A percentile compares a stretch with the other conserved stretches of the same genome.
These are phyloP conservation scores for Dynastes grantii DNA, from an alignment of 2,888 invertebrate species.

Conservation along the genomic window DNA sequence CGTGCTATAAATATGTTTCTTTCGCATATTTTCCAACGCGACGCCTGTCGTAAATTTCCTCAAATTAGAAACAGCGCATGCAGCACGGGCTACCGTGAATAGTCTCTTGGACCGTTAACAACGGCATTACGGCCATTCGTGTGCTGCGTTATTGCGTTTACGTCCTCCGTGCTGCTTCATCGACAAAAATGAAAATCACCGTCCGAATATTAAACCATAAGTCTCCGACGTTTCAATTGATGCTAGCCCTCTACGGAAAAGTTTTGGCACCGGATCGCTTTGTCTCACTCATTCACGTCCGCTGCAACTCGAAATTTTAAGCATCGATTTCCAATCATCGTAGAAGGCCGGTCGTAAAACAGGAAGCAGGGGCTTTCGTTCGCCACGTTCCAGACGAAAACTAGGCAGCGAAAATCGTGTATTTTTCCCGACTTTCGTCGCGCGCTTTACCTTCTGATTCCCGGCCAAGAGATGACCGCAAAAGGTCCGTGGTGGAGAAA, in stretches of 20 bases:
- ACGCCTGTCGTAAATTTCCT: conserved; percentile 31
- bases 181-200: conserved; percentile 58
- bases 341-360: conserved; percentile 34
- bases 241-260: conserved; percentile 58
- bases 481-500: conserved; percentile 26
- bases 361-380: neutral
- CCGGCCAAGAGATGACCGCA: conserved; percentile 28
- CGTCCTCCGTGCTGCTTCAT: conserved; percentile 52
- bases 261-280: conserved; percentile 54
- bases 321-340: conserved; percentile 43
- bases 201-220: conserved; percentile 58
- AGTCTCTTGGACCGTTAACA: conserved; percentile 33
- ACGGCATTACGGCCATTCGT: conserved; percentile 41
- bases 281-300: conserved; percentile 6
- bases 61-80: conserved; percentile 38
- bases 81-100: conserved; percentile 31
- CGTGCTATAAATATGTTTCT: conserved; percentile 31
- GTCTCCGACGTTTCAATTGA: conserved; percentile 61
- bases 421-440: conserved; percentile 28
- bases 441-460: conserved; percentile 8
- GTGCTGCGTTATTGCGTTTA: conserved; percentile 48
- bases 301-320: neutral
- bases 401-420: conserved; percentile 35
- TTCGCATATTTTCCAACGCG: conserved; percentile 23
- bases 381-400: conserved; percentile 19